Evolutionary conservation across 2,888 invertebrate species (phyloP).

Genomic region (Thecocarcelia acutangulata): DNA sequence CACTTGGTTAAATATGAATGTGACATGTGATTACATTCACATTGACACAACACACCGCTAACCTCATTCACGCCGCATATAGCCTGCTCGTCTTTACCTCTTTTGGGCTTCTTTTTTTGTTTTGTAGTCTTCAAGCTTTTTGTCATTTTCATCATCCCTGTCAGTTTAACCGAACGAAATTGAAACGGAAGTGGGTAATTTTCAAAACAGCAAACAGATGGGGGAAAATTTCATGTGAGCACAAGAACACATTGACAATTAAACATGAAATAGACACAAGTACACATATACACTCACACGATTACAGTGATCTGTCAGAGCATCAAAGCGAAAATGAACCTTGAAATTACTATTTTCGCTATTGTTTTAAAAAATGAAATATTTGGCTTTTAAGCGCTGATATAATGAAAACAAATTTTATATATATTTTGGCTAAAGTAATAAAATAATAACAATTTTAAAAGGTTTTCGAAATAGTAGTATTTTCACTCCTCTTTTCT

Average conservation of each 20-base stretch:
- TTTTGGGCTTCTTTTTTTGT: too few relatives aligned
- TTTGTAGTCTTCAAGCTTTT: background rate
- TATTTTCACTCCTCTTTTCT: too few relatives aligned
- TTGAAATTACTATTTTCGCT: background rate
- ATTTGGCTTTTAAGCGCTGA: too few relatives aligned
- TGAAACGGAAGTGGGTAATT: constrained; percentile 61
- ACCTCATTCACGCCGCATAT: constrained; percentile 9
- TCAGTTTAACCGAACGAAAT: constrained; percentile 21
- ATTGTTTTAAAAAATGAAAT: too few relatives aligned
- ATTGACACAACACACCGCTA: constrained; percentile 22
- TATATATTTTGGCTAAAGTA: too few relatives aligned
- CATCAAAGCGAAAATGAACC: constrained; percentile 16
- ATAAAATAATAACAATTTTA: too few relatives aligned
- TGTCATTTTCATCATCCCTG: constrained; percentile 4
- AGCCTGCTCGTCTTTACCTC: background rate
- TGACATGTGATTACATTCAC: constrained; percentile 52
- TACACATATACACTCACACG: background rate
- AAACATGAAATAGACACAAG: background rate
- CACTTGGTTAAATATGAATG: constrained; percentile 60
- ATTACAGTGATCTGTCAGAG: constrained; percentile 15
- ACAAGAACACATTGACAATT: constrained; percentile 6
- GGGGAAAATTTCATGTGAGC: background rate
- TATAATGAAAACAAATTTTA: too few relatives aligned
- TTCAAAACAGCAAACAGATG: constrained; percentile 12
- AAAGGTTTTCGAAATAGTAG: background rate